These are phyloP conservation scores for Stegodyphus dumicola DNA, from an alignment of 1,140 invertebrate genomes.

Conservation along the genomic window DNA sequence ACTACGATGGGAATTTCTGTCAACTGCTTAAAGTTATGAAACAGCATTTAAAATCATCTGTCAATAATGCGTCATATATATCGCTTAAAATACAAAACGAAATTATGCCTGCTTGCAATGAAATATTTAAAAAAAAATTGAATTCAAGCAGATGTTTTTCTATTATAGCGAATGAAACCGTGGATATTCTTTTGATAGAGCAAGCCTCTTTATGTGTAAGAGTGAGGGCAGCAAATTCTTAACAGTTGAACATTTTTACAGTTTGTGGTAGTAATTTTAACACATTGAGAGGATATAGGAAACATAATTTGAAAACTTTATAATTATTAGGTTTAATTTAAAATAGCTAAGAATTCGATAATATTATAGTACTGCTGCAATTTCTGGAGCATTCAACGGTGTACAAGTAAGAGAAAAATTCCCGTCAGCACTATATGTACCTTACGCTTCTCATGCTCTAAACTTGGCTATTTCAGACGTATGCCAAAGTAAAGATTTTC, in stretches of 20 bases:
- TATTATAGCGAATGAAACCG: conserved; percentile 1
- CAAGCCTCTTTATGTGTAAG: conserved; percentile 17
- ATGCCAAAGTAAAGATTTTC: no score
- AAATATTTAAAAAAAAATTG: conserved; percentile 6
- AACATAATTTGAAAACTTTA: no score
- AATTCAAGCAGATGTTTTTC: conserved; percentile 22
- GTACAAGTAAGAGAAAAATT: no score
- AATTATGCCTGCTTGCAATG: conserved; percentile 2
- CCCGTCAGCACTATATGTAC: no score
- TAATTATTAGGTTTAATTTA: no score
- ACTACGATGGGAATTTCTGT: conserved; percentile 14
- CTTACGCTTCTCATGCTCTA: no score
- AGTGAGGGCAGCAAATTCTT: conserved; percentile 16
- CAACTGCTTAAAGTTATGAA: conserved; percentile 26
- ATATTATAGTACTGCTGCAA: no score
- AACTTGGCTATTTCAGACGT: no score
- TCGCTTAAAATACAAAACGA: conserved; percentile 1
- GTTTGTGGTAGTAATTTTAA: not conserved
- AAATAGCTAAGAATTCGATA: no score
- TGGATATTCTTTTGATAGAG: conserved; percentile 5
- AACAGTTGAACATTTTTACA: conserved; percentile 7
- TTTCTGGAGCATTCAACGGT: no score
- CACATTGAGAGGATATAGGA: not conserved
- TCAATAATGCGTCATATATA: conserved; percentile 8
- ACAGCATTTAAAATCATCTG: conserved; percentile 32